Conservation (phyloP, 2,797 vertebrate species). For the Hybognathus amarus region DNA sequence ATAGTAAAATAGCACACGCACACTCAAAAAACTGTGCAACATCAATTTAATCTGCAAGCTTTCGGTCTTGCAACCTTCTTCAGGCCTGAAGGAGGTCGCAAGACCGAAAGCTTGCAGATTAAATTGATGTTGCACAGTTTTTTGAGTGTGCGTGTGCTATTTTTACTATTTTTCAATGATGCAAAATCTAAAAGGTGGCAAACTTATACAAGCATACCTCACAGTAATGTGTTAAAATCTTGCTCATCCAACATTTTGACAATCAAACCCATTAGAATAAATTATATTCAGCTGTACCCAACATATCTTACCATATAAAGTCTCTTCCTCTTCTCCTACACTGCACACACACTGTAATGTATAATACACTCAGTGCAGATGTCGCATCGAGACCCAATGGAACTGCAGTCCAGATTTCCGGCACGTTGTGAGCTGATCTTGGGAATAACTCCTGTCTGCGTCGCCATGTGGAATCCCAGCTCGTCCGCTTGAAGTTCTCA, state of each 20-base stretch:
- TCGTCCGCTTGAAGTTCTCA: conserved; percentile 22
- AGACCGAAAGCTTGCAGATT: too few species aligned
- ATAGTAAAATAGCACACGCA: too few species aligned
- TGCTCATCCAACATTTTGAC: neutral
- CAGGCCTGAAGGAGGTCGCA: too few species aligned
- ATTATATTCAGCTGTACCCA: neutral
- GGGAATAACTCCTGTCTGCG: conserved; percentile 36
- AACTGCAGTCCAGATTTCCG: conserved; percentile 16
- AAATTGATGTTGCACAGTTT: too few species aligned
- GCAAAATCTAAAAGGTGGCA: neutral
- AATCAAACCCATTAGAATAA: neutral
- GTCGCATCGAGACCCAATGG: neutral
- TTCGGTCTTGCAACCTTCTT: too few species aligned
- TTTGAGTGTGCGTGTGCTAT: too few species aligned
- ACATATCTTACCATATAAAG: neutral
- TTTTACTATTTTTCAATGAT: too few species aligned
- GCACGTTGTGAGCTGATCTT: conserved; percentile 20
- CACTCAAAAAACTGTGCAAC: too few species aligned
- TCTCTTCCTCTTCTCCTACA: conserved; percentile 7
- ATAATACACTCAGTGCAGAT: neutral
- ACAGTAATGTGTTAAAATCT: neutral
- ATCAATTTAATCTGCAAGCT: too few species aligned
- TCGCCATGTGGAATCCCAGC: neutral
- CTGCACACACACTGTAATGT: neutral
- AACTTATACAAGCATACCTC: neutral